phyloP scores from a whole-genome alignment of 2,888 invertebrate genomes.

The Cerastis rubricosa region DNA sequence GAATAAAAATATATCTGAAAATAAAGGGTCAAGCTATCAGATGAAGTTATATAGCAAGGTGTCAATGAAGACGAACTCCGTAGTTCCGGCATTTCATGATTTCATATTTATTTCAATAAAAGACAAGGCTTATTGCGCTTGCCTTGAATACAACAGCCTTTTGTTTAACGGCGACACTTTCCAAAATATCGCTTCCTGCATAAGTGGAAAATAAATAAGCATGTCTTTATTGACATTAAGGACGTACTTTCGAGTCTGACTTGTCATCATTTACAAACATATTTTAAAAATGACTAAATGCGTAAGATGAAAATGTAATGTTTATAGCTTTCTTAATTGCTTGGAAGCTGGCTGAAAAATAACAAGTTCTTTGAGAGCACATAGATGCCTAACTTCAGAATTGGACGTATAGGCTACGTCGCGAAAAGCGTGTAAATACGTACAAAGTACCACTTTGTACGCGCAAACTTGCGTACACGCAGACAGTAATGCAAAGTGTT shows the following conservation, averaged over 20 bases:
- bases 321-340: neutral
- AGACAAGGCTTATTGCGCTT: neutral
- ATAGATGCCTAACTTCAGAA: neutral
- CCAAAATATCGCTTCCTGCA: slow-evolving; percentile 48
- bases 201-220: neutral
- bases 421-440: neutral
- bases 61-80: slow-evolving; percentile 3
- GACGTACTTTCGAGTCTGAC: neutral
- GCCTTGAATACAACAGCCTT: slow-evolving; percentile 35
- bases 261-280: neutral
- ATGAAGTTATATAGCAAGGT: neutral
- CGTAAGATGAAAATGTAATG: neutral
- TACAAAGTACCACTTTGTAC: neutral
- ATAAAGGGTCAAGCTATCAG: neutral
- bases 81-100: slow-evolving; percentile 27
- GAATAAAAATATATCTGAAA: no score
- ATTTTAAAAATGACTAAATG: neutral
- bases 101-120: slow-evolving; percentile 9
- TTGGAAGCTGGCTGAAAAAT: neutral
- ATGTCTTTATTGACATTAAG: neutral
- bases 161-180: slow-evolving; percentile 14
- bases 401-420: neutral
- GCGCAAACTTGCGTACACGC: slow-evolving; percentile 9
- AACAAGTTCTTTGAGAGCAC: neutral
- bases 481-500: neutral